phyloP scores from a whole-genome alignment of 1,140 invertebrate genomes.

The Ostrea edulis region DNA sequence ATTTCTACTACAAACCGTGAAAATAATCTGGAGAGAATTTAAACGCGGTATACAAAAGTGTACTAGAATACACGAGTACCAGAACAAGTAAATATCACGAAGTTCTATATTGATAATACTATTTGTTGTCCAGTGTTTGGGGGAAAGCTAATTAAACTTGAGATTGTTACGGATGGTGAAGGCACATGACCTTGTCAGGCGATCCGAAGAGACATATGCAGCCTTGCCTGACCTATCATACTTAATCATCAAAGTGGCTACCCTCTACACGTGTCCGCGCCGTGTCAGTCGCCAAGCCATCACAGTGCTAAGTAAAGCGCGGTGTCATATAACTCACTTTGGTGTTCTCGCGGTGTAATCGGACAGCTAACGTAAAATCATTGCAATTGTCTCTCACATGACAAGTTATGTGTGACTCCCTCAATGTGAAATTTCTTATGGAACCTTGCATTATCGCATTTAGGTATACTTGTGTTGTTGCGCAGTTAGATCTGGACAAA shows the following conservation, averaged over 20 bases:
- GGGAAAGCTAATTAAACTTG: background rate
- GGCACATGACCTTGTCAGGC: slow-evolving; percentile 23
- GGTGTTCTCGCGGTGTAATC: background rate
- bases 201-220: slow-evolving; percentile 5
- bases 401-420: too few species aligned
- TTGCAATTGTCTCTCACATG: background rate
- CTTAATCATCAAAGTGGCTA: background rate
- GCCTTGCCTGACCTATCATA: slow-evolving; percentile 3
- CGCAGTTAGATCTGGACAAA: too few species aligned
- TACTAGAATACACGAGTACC: too few species aligned
- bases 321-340: background rate
- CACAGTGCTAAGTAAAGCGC: background rate
- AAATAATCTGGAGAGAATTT: too few species aligned
- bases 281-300: background rate
- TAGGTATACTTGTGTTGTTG: too few species aligned
- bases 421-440: too few species aligned
- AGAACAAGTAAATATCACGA: too few species aligned
- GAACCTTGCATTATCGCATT: too few species aligned
- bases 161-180: background rate
- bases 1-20: too few species aligned
- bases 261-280: background rate
- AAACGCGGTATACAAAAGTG: too few species aligned
- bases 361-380: background rate
- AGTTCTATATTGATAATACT: too few species aligned
- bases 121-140: background rate